Evolutionary conservation across 2,113 vertebrate species (phyloP).

Genomic region (Nesogale talazaci): DNA sequence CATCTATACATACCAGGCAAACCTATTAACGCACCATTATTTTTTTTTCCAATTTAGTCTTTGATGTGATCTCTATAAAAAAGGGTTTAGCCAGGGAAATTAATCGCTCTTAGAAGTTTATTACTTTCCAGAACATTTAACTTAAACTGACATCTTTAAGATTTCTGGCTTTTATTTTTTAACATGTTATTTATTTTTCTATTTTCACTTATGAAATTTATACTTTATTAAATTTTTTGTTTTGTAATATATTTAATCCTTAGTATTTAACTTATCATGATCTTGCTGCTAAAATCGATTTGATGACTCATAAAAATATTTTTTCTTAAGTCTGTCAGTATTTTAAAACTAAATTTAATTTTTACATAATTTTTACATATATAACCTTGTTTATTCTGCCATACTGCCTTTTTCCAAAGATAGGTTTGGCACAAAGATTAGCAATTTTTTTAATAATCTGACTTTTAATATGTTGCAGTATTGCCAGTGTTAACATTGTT

Average conservation of each 20-base stretch:
- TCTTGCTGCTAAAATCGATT: slow-evolving; percentile 39
- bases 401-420: slow-evolving; percentile 19
- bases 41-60: slow-evolving; percentile 52
- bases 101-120: slow-evolving; percentile 20
- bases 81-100: slow-evolving; percentile 4
- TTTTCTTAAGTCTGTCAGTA: slow-evolving; percentile 1
- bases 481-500: slow-evolving; percentile 63
- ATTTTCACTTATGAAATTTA: slow-evolving; percentile 8
- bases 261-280: slow-evolving; percentile 11
- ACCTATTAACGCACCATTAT: not conserved
- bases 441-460: slow-evolving; percentile 46
- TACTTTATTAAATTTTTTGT: slow-evolving; percentile 41
- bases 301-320: not conserved
- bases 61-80: slow-evolving; percentile 32
- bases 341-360: slow-evolving; percentile 36
- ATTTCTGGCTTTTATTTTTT: slow-evolving; percentile 39
- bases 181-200: not conserved
- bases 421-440: slow-evolving; percentile 51
- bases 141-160: slow-evolving; percentile 39
- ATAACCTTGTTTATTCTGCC: slow-evolving; percentile 50
- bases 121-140: slow-evolving; percentile 36
- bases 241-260: not conserved
- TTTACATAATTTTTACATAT: slow-evolving; percentile 10
- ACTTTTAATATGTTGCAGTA: slow-evolving; percentile 50
- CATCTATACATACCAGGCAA: not conserved